Evolutionary conservation across 2,113 vertebrate genomes (phyloP), one percentile per base, ranked within the genome.

Genomic region (Symphodus melops): DNA sequence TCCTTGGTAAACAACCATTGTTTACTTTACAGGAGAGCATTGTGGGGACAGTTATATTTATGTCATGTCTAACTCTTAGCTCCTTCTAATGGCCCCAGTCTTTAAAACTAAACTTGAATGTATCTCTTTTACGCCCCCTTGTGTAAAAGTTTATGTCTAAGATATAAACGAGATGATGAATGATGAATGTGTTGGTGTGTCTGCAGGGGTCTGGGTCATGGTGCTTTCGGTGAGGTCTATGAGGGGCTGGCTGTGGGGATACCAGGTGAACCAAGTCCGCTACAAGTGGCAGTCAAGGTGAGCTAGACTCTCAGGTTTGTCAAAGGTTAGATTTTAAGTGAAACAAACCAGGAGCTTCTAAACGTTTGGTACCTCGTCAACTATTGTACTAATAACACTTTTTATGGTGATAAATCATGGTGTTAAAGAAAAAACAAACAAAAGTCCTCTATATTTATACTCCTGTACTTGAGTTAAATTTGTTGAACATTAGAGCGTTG

Each of bases 261-360:
- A 76, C 95, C 97, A 69, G 96, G 92, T 0, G 98, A 99, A 86
- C 95, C 95, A 0, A 96, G 95, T 83, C 98, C 98, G 48, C 95
- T 99, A 86, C 97, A 99, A 82, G 97, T 99, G 88, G 98, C 98
- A 25, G 97, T 99, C 37, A 99, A 99, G 96, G 98, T 99, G 92
- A 95, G 79, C 66, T 12, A 17, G 10, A 79, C 37, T 13, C 20
- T 3, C 3, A 36, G 21, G 3, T 39, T 39, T 39, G 7, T 39
- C 9, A 6, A 4, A 41, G 39, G 39, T 41, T 10, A 41, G 39
- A 41, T 9, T 10, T 10, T 9, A 41, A 44, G 10, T 14, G 42
- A 14, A 44, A 14, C 42, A 14, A 1, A 33, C 28, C 28, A 33
- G 28, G 28, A 33, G 28, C 28, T 33, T 33, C 28, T 33, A 33